Percentiles rank a stretch among this genome's conserved stretches.
These are phyloP conservation scores for Corythornis vintsioides DNA, from an alignment of 2,113 vertebrate species.

Conservation along the genomic window DNA sequence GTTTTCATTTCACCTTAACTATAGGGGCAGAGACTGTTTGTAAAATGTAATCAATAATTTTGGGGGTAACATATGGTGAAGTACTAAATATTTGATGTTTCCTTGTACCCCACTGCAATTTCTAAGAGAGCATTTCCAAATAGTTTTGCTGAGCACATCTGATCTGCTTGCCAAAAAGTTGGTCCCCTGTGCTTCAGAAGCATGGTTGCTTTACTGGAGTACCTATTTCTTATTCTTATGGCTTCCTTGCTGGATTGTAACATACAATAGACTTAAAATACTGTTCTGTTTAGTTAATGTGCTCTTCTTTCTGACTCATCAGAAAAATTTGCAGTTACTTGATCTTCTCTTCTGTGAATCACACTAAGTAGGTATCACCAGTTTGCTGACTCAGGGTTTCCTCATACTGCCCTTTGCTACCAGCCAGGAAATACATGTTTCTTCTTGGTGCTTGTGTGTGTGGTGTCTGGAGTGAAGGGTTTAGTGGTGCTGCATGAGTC, in stretches of 20 bases:
- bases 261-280: background rate
- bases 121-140: background rate
- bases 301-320: background rate
- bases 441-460: background rate
- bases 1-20: background rate
- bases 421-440: slow-evolving; percentile 10
- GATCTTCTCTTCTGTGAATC: background rate
- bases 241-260: background rate
- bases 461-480: background rate
- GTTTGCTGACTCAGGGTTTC: slow-evolving; percentile 53
- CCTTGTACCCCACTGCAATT: background rate
- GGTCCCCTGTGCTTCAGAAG: background rate
- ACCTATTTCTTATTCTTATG: background rate
- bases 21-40: background rate
- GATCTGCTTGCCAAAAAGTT: background rate
- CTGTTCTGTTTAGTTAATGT: background rate
- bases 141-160: background rate
- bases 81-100: background rate
- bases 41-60: background rate
- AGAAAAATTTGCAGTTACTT: background rate
- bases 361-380: background rate
- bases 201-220: background rate
- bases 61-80: background rate
- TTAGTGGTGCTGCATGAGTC: slow-evolving; percentile 7
- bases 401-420: slow-evolving; percentile 9